These are phyloP conservation scores for Pungitius pungitius DNA, from an alignment of 2,113 vertebrate species.

Conservation along the genomic window DNA sequence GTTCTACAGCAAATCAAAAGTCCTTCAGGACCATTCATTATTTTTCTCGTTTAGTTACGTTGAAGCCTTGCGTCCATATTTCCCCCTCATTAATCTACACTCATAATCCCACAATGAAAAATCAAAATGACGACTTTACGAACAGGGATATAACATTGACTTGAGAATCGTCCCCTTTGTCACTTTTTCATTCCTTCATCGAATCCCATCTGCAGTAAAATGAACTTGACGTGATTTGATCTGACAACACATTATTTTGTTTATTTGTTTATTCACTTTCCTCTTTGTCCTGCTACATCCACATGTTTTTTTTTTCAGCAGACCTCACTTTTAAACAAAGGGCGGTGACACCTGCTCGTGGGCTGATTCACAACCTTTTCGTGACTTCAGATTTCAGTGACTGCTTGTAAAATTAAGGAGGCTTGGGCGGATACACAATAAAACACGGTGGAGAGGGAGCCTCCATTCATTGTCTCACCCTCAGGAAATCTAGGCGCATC, in stretches of 20 bases:
- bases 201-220: background rate
- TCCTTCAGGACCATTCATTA: background rate
- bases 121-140: background rate
- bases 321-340: background rate
- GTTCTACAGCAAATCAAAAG: background rate
- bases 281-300: too few species aligned
- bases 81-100: background rate
- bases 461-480: background rate
- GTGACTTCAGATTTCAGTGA: background rate
- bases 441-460: background rate
- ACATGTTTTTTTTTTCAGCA: too few species aligned
- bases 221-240: background rate
- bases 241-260: background rate
- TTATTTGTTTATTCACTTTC: background rate
- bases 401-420: background rate
- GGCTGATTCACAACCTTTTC: conserved; percentile 17
- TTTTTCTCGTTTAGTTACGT: background rate
- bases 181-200: background rate
- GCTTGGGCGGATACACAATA: background rate
- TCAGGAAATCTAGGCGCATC: conserved; percentile 14
- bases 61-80: background rate
- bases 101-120: background rate
- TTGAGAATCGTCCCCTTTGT: background rate
- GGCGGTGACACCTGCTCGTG: conserved; percentile 1
- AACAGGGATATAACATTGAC: background rate